Percentiles rank a stretch among this genome's conserved stretches.
Conservation (phyloP, 2,797 vertebrate species). For the Takifugu ocellatus region DNA sequence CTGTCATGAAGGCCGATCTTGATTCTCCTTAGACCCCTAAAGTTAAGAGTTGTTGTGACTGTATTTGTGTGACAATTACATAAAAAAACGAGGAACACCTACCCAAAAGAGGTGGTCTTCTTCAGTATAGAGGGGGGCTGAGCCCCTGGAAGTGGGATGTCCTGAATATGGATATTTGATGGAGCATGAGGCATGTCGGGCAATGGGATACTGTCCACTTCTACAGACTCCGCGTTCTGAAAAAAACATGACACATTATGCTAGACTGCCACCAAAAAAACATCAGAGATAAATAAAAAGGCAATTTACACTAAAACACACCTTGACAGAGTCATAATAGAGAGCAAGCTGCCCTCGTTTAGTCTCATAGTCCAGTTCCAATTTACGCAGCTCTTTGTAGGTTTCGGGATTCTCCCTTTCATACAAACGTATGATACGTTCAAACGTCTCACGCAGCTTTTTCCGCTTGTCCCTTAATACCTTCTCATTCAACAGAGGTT, state of each 20-base stretch:
- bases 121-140: conserved; percentile 97
- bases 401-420: conserved; percentile 98
- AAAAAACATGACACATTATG: conserved; percentile 6
- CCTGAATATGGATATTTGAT: conserved; percentile 96
- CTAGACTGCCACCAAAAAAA: background rate
- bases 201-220: conserved; percentile 97
- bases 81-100: conserved; percentile 14
- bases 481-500: conserved; percentile 88
- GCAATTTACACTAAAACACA: conserved; percentile 29
- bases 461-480: conserved; percentile 96
- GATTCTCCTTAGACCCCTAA: background rate
- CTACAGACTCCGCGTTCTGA: conserved; percentile 96
- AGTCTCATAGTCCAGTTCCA: conserved; percentile 95
- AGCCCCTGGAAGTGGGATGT: conserved; percentile 94
- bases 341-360: conserved; percentile 91
- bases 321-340: conserved; percentile 82
- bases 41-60: background rate
- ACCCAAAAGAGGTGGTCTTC: conserved; percentile 91
- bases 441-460: conserved; percentile 95
- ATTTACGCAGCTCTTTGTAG: conserved; percentile 91
- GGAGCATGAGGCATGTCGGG: conserved; percentile 98
- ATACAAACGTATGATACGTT: conserved; percentile 91
- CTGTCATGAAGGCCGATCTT: too few species aligned
- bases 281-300: background rate
- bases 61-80: background rate